These are phyloP conservation scores for Xanthorhoe designata DNA, from an alignment of 2,888 invertebrate genomes.

Conservation along the genomic window DNA sequence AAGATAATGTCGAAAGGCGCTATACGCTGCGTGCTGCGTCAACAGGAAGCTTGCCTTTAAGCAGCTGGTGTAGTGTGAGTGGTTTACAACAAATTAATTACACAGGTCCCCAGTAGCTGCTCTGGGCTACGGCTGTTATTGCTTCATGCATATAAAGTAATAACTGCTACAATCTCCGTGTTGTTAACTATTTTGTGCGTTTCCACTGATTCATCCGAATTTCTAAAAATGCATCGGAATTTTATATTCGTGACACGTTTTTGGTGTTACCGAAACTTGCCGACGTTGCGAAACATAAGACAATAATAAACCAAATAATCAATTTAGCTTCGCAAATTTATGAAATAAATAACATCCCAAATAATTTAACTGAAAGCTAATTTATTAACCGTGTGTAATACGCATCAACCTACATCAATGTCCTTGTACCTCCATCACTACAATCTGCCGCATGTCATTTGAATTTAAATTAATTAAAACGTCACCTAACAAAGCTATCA, in stretches of 20 bases:
- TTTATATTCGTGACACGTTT: not conserved
- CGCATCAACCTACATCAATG: slow-evolving; percentile 41
- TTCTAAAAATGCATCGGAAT: slow-evolving; percentile 9
- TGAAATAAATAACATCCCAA: not conserved
- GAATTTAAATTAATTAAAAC: slow-evolving; percentile 78
- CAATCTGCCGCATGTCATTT: slow-evolving; percentile 64
- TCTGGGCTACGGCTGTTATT: slow-evolving; percentile 65
- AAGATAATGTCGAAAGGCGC: not conserved
- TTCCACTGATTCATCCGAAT: slow-evolving; percentile 48
- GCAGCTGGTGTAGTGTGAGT: slow-evolving; percentile 46
- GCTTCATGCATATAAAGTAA: slow-evolving; percentile 77
- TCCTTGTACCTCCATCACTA: slow-evolving; percentile 62
- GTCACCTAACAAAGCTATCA: slow-evolving; percentile 56
- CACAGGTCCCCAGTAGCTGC: slow-evolving; percentile 56
- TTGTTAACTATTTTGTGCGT: slow-evolving; percentile 52
- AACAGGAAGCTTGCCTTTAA: slow-evolving; percentile 11
- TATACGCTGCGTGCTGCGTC: slow-evolving; percentile 6
- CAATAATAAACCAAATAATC: too few relatives aligned
- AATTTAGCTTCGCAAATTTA: not conserved
- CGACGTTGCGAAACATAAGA: too few relatives aligned
- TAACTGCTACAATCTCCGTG: slow-evolving; percentile 62
- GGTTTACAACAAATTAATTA: slow-evolving; percentile 74
- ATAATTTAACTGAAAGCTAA: not conserved
- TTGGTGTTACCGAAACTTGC: not conserved
- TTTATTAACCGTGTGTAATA: slow-evolving; percentile 22